phyloP scores from a whole-genome alignment of 2,113 vertebrate genomes.

The Oreochromis spilurus region DNA sequence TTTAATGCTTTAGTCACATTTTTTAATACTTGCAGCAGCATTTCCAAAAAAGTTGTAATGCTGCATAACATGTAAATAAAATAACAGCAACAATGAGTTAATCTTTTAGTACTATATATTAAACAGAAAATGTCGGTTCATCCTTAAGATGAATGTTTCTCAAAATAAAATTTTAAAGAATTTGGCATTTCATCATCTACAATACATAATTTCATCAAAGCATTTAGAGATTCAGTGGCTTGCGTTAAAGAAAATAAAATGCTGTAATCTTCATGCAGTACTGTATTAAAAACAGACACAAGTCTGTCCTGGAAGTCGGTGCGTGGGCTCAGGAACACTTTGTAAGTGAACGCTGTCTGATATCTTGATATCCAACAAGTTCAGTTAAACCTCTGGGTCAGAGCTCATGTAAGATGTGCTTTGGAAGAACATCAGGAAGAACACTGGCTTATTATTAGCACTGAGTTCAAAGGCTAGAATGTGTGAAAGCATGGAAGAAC shows the following conservation, averaged over 20 bases:
- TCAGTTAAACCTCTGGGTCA: background rate
- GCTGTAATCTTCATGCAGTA: background rate
- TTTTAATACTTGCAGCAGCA: background rate
- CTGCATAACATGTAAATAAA: background rate
- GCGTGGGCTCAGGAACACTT: background rate
- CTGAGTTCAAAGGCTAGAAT: accelerated
- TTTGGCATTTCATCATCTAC: too few relatives aligned
- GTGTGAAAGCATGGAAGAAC: background rate
- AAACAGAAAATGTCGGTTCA: background rate
- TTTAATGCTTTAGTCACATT: background rate
- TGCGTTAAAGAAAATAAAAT: background rate
- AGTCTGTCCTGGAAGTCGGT: background rate
- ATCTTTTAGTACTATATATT: accelerated
- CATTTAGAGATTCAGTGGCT: background rate
- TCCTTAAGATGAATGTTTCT: too few relatives aligned
- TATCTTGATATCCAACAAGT: background rate
- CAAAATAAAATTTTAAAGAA: too few relatives aligned
- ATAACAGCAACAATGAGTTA: background rate
- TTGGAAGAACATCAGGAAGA: background rate
- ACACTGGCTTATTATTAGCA: background rate
- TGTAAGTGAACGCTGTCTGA: accelerated
- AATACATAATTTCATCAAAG: background rate
- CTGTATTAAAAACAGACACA: background rate
- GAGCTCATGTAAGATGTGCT: background rate
- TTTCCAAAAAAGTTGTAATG: background rate